Base-by-base conservation (phyloP, 2,888 invertebrate species). In the Chrysolina oricalcia region DNA sequence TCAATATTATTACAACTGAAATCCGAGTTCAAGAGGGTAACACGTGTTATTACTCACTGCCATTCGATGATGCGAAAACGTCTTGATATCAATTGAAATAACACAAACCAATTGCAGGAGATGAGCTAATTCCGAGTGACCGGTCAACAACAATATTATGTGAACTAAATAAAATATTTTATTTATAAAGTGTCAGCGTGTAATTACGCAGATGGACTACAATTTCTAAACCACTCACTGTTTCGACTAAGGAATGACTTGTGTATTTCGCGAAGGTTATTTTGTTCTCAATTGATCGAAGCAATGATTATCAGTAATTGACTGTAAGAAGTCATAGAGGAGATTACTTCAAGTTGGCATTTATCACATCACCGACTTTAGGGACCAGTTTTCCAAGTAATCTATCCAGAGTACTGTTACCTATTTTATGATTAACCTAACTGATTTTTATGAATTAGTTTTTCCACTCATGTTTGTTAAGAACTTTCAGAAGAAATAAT, bases 21-120 rank as follows among this genome's bases (percentile, higher is more conserved):
- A 15, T 43, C 43, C 3, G 15, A 43, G 43, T 43, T 43, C 43
- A 43, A 43, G 43, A 43, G 43, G 1, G 43, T 15, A 1, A 43
- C 43, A 43, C 15, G 15, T 43, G 43, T 13, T 15, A 43, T 43
- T 4, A 43, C 43, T 43, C 43, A 43, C 11, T 15, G 43, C 15
- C 43, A 43, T 3, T 43, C 43, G 15, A 15, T 0, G 2, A 15
- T 5, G 15, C 15, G 15, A 43, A 43, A 43, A 43, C 13, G 35
- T 35, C 35, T 35, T 35, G 35, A 35, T 35, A 6, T 63, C n/a
- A 17, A 35, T 40, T 63, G 19, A 65, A 35, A 5, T 65, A 19
- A 41, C 21, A 41, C 65, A 65, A 46, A 65, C 46, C 46, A 43
- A 43, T 46, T 41, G 40, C 17, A 0, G 46, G 11, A 46, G 65